phyloP scores from a whole-genome alignment of 2,113 vertebrate species.

The Petaurus breviceps region DNA sequence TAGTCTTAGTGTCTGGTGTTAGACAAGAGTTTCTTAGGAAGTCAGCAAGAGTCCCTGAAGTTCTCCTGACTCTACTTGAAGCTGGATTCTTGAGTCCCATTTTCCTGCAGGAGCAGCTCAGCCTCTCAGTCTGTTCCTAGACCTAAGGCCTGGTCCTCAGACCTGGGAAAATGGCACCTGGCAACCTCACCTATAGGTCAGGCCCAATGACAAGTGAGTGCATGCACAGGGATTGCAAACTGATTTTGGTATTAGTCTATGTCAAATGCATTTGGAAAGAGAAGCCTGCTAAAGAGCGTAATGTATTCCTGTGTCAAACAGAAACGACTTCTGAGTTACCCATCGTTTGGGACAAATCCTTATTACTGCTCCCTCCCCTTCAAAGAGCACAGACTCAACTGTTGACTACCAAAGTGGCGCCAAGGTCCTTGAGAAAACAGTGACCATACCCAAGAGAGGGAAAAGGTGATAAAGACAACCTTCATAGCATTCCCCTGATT shows the following conservation, averaged over 20 bases:
- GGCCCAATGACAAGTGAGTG: not conserved
- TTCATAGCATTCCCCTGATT: not conserved
- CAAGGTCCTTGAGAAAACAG: not conserved
- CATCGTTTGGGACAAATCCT: not conserved
- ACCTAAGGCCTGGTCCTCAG: not conserved
- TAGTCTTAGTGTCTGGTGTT: not conserved
- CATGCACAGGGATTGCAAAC: slow-evolving; percentile 2
- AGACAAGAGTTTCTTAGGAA: not conserved
- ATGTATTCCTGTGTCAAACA: accelerated
- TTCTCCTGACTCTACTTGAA: not conserved
- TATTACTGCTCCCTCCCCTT: not conserved
- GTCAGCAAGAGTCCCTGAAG: not conserved
- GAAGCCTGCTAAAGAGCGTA: not conserved
- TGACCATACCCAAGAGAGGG: not conserved
- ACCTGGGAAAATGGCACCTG: not conserved
- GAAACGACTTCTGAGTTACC: not conserved
- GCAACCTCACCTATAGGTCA: not conserved
- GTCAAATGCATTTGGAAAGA: not conserved
- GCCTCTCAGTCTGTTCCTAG: not conserved
- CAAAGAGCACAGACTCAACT: not conserved
- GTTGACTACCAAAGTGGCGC: not conserved
- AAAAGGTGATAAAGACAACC: not conserved
- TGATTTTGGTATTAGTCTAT: not conserved
- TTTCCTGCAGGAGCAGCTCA: not conserved
- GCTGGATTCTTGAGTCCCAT: no score